These are phyloP conservation scores for Botia almorhae DNA, from an alignment of 2,797 vertebrate species.

Conservation along the genomic window DNA sequence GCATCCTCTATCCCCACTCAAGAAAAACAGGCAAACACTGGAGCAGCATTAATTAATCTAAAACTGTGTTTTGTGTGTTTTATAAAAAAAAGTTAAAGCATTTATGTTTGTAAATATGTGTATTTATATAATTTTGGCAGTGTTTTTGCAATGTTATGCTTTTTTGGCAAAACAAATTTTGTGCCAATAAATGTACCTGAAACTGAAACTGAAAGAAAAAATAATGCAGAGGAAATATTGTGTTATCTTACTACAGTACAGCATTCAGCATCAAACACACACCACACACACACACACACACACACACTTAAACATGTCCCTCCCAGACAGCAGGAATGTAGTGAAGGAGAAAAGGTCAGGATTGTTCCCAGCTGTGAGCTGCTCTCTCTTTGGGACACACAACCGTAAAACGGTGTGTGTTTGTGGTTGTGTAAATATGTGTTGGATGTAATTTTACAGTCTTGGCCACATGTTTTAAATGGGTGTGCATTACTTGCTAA, in stretches of 20 bases:
- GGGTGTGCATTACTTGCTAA: slow-evolving; percentile 39
- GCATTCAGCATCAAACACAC: slow-evolving; percentile 7
- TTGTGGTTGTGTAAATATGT: slow-evolving; percentile 26
- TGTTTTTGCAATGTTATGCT: background rate
- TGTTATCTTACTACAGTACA: background rate
- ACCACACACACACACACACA: slow-evolving; percentile 6
- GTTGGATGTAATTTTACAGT: slow-evolving; percentile 38
- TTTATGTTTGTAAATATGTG: background rate
- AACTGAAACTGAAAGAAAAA: background rate
- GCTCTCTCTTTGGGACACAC: slow-evolving; percentile 28
- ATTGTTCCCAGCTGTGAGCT: slow-evolving; percentile 47
- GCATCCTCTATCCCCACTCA: background rate
- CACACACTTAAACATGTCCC: slow-evolving; percentile 8
- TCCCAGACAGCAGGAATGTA: slow-evolving; percentile 43
- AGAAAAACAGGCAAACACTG: too few species aligned
- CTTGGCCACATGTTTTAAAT: slow-evolving; percentile 29
- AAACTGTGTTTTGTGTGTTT: background rate
- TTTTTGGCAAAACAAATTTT: background rate
- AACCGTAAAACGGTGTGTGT: slow-evolving; percentile 52
- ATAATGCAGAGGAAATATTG: background rate
- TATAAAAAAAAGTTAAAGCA: background rate
- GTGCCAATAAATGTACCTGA: background rate
- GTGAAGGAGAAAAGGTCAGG: slow-evolving; percentile 46
- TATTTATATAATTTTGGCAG: background rate
- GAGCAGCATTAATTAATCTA: background rate